Conservation (phyloP, 2,888 invertebrate genomes). For the Eristalis tenax region DNA sequence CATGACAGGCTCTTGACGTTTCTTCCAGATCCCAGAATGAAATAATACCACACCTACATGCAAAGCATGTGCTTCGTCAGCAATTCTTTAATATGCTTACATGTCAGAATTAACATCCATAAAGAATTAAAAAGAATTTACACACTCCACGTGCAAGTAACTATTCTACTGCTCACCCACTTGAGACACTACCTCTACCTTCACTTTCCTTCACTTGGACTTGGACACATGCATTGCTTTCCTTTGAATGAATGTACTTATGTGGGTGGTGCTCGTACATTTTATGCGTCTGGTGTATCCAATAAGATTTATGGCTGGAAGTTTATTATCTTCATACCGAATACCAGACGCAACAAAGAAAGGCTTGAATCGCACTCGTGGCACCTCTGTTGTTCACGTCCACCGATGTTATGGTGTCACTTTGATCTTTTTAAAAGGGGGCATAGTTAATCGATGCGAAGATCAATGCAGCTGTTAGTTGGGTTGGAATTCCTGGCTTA, state of each 20-base stretch:
- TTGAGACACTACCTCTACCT: not conserved
- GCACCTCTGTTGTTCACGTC: too few relatives aligned
- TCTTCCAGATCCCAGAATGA: not conserved
- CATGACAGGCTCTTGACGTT: not conserved
- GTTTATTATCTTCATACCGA: too few relatives aligned
- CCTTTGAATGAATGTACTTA: not conserved
- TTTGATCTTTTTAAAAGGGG: too few relatives aligned
- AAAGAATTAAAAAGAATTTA: not conserved
- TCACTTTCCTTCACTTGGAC: not conserved
- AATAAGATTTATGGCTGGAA: too few relatives aligned
- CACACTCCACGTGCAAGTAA: not conserved
- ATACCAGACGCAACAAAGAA: too few relatives aligned
- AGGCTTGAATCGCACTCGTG: too few relatives aligned
- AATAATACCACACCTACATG: not conserved
- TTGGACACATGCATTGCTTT: not conserved
- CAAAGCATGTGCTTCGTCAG: not conserved
- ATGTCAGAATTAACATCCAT: not conserved
- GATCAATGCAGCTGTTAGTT: too few relatives aligned
- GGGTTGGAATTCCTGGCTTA: too few relatives aligned
- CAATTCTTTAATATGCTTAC: not conserved
- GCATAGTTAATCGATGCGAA: too few relatives aligned
- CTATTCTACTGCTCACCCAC: not conserved
- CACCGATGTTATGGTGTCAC: too few relatives aligned
- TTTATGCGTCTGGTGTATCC: not conserved
- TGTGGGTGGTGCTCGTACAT: not conserved